A percentile compares a stretch with the other conserved stretches of the same genome.
phyloP scores from a whole-genome alignment of 2,888 invertebrate genomes.

The Agrotis clavis region DNA sequence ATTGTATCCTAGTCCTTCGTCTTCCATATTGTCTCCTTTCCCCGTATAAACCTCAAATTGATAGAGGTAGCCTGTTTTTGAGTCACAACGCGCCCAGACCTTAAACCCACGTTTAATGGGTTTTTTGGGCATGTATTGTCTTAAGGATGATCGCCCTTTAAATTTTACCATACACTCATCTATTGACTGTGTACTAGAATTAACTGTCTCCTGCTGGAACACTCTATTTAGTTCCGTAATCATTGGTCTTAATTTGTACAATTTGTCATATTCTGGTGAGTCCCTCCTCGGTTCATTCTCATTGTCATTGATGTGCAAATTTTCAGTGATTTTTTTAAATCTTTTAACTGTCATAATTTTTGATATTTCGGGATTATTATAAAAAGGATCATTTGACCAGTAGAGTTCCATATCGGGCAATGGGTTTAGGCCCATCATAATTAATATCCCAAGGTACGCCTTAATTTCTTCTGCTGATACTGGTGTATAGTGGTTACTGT shows the following conservation, averaged over 20 bases:
- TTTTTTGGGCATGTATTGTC: neutral
- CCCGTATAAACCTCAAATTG: conserved; percentile 25
- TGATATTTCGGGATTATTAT: conserved; percentile 7
- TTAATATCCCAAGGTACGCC: conserved; percentile 52
- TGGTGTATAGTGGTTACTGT: conserved; percentile 39
- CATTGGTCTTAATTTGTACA: conserved; percentile 5
- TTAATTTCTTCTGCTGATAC: conserved; percentile 47
- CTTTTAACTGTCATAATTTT: neutral
- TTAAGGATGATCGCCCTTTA: neutral
- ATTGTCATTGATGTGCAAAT: conserved; percentile 4
- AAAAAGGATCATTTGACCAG: conserved; percentile 5
- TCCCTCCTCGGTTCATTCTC: neutral
- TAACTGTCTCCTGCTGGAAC: neutral
- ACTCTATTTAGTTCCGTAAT: neutral
- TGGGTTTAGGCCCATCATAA: conserved; percentile 1
- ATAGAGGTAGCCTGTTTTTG: conserved; percentile 9
- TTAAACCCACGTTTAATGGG: neutral
- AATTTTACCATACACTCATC: conserved; percentile 6
- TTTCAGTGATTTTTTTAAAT: neutral
- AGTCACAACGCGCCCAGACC: conserved; percentile 17
- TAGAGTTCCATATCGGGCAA: neutral
- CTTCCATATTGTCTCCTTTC: conserved; percentile 22
- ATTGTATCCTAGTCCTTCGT: conserved; percentile 32
- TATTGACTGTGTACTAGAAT: neutral
- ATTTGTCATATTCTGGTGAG: conserved; percentile 1